Evolutionary conservation across 2,888 invertebrate genomes (phyloP).

Genomic region (Eudemis profundana): DNA sequence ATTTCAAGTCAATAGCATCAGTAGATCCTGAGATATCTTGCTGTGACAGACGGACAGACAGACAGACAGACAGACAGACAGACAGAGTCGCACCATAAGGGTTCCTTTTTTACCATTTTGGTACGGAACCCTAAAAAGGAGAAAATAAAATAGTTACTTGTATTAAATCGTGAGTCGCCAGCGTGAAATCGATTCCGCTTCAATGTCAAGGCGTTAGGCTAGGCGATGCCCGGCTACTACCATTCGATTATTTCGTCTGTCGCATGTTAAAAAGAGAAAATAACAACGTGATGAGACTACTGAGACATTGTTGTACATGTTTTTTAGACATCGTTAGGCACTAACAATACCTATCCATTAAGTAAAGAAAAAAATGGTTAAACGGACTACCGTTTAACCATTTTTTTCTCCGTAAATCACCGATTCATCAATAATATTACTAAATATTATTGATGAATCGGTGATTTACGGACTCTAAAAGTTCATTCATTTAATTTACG

Average conservation of each 20-base stretch:
- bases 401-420: conserved; percentile 1
- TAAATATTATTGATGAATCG: too few relatives aligned
- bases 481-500: too few relatives aligned
- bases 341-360: neutral
- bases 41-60: too few relatives aligned
- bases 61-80: too few relatives aligned
- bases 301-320: neutral
- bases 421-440: neutral
- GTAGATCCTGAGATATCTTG: too few relatives aligned
- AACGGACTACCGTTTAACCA: too few relatives aligned
- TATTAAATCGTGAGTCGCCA: conserved; percentile 28
- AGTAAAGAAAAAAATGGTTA: too few relatives aligned
- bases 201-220: conserved; percentile 41
- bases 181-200: conserved; percentile 40
- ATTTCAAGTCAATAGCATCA: too few relatives aligned
- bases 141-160: conserved; percentile 14
- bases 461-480: too few relatives aligned
- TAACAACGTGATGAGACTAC: conserved; percentile 34
- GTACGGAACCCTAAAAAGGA: too few relatives aligned
- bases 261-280: conserved; percentile 39
- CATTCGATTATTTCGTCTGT: conserved; percentile 27
- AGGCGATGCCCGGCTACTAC: conserved; percentile 23
- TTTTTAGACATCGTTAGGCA: neutral
- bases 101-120: too few relatives aligned
- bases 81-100: too few relatives aligned